These are phyloP conservation scores for Eudasyphora cyanicolor DNA, from an alignment of 2,888 invertebrate species.

Conservation along the genomic window DNA sequence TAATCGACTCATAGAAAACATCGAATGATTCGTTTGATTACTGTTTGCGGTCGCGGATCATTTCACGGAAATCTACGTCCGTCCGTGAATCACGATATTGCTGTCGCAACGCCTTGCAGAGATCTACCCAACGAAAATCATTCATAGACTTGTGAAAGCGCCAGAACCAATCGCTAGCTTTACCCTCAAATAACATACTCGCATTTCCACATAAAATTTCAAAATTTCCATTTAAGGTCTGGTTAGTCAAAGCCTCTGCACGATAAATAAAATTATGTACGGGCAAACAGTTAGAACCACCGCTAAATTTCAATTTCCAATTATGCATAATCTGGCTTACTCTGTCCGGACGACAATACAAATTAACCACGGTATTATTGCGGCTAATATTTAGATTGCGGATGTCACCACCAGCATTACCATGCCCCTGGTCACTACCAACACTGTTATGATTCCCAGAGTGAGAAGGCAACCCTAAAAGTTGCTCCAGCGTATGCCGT, in stretches of 20 bases:
- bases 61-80: neutral
- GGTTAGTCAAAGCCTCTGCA: neutral
- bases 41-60: slow-evolving; percentile 2
- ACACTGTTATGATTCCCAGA: no score
- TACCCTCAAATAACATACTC: no score
- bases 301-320: slow-evolving; percentile 8
- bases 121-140: no score
- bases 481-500: neutral
- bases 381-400: no score
- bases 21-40: neutral
- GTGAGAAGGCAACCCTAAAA: neutral
- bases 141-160: no score
- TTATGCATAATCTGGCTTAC: neutral
- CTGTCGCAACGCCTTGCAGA: no score
- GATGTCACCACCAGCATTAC: no score
- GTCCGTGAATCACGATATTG: neutral
- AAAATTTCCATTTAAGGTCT: slow-evolving; percentile 1
- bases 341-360: neutral
- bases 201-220: no score
- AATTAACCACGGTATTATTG: neutral
- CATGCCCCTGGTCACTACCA: no score
- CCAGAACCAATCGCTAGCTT: neutral
- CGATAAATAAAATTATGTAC: slow-evolving; percentile 17
- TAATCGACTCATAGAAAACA: neutral
- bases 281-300: neutral